Conservation (phyloP, 2,113 vertebrate genomes). For the Zosterops japonicus region DNA sequence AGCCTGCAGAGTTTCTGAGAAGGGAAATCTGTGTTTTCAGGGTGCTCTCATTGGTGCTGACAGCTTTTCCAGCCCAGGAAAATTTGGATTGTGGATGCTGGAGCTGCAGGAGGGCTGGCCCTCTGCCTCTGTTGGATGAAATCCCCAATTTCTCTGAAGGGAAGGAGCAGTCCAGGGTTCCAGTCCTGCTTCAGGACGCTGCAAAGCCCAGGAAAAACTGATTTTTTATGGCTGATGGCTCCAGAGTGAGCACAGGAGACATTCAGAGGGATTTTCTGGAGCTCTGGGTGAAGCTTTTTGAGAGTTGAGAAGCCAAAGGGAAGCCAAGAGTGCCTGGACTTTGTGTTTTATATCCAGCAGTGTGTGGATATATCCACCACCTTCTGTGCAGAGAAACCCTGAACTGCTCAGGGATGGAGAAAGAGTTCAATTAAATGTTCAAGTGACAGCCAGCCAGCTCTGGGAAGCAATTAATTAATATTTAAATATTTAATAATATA, state of each 20-base stretch:
- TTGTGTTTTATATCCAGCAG: neutral
- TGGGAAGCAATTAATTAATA: neutral
- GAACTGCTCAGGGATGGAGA: neutral
- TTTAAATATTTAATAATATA: neutral
- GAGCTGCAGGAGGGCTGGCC: neutral
- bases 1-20: neutral
- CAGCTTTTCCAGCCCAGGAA: neutral
- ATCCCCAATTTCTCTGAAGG: neutral
- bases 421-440: neutral
- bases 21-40: neutral
- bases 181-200: neutral
- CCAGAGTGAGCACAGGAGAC: neutral
- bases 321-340: neutral
- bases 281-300: neutral
- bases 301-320: neutral
- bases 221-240: neutral
- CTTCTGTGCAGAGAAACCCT: neutral
- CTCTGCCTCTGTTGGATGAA: neutral
- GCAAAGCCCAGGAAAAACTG: neutral
- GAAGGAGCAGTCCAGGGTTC: neutral
- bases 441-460: neutral
- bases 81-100: neutral
- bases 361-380: neutral
- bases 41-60: neutral
- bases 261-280: neutral